Conservation (phyloP, 2,113 vertebrate genomes). For the Perca flavescens region DNA sequence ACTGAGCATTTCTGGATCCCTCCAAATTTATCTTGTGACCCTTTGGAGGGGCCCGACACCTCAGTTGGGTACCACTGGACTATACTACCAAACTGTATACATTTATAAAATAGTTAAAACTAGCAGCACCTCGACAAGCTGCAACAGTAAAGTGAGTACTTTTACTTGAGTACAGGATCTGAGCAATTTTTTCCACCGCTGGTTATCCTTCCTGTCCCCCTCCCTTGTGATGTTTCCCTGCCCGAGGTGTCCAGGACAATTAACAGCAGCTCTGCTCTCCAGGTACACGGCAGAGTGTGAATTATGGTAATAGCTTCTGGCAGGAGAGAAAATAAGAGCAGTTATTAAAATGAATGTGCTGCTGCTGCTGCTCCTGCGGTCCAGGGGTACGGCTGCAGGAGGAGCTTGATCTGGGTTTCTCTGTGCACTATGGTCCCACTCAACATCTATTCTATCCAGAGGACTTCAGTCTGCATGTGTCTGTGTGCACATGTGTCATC, state of each 20-base stretch:
- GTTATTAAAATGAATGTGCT: slow-evolving; percentile 78
- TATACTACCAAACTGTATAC: background rate
- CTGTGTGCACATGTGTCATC: slow-evolving; percentile 37
- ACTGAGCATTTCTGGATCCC: too few relatives aligned
- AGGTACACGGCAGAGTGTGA: slow-evolving; percentile 70
- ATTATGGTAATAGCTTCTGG: slow-evolving; percentile 72
- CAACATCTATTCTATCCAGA: slow-evolving; percentile 44
- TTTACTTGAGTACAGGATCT: background rate
- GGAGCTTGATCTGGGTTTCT: slow-evolving; percentile 16
- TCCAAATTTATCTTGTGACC: too few relatives aligned
- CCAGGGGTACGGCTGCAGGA: slow-evolving; percentile 33
- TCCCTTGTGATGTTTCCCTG: slow-evolving; percentile 14
- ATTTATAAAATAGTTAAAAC: background rate
- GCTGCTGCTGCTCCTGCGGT: slow-evolving; percentile 68
- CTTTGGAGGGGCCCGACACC: too few relatives aligned
- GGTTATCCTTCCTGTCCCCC: slow-evolving; percentile 1
- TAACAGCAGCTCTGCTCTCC: slow-evolving; percentile 62
- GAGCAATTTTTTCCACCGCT: background rate
- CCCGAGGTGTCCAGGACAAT: slow-evolving; percentile 37
- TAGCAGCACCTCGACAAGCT: background rate
- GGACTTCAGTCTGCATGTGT: slow-evolving; percentile 36
- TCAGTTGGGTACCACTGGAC: too few relatives aligned
- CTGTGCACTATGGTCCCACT: slow-evolving; percentile 18
- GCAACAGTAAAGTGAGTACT: background rate
- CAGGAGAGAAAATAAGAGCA: slow-evolving; percentile 75